Base-by-base conservation (phyloP, 2,888 invertebrate genomes). In the Epinotia ramella region DNA sequence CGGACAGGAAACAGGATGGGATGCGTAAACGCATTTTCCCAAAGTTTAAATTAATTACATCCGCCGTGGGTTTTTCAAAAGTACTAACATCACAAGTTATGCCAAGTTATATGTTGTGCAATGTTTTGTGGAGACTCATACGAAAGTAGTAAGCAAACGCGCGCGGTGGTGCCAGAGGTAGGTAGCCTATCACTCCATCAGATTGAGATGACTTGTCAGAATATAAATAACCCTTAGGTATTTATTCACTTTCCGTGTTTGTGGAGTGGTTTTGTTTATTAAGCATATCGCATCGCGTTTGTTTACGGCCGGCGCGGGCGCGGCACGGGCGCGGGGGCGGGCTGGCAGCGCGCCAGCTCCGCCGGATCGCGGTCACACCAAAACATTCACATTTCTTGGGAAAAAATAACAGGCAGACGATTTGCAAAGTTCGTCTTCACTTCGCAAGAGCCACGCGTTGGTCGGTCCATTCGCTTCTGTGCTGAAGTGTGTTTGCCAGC, bases 351-450 rank as follows among this genome's bases (percentile, higher is more conserved):
- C 83, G 91, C 91, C 90, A 90, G 67, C 67, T 57, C 33, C 62
- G 77, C 81, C 84, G 84, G 86, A 87, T 86, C 88, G 87, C 90
- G 88, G 87, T 87, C 89, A 86, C 88, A 89, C 85, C 86, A 88
- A 91, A 91, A 90, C 91, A 89, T 87, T 85, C 86, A 80, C 84
- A 87, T 87, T 90, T 90, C 88, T 86, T 84, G 85, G 85, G 85
- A 89, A 90, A 90, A 89, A 88, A 86, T 85, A 84, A 82, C 82
- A 83, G 84, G 78, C 79, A 78, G 79, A 65, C 77, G 76, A 76
- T 93, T 95, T 91, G 96, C 96, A 87, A 95, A 95, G 40, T 87
- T 96, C 96, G 5, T 95, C 95, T 87, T 95, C 95, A 63, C 96
- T 67, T 64, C 94, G 95, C 53, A 69, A 68, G 73, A 65, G 69